Base-by-base conservation (phyloP, 2,888 invertebrate genomes). In the Poecilobothrus nobilitatus region DNA sequence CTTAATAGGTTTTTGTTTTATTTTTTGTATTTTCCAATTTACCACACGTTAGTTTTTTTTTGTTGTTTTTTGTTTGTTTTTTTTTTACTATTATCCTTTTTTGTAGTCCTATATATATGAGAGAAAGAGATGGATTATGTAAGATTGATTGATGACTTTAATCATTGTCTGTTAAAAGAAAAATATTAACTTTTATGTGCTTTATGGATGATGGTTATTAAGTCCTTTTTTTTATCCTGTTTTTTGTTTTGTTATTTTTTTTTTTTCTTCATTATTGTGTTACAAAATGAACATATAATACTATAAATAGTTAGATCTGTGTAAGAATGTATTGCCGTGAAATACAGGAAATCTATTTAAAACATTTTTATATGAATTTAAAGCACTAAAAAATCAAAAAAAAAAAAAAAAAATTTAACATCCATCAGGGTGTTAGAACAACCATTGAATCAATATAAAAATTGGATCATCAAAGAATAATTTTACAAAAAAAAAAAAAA, bases 81-180 rank as follows among this genome's bases (percentile, higher is more conserved):
- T 37, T 34, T 37, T 37, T 37, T 37, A 37, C 37, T 27, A 37
- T 12, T 37, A 37, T 37, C 37, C 12, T 10, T 37, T 37, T 37
- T 12, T 37, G 1, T 37, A 7, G 8, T 37, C 2, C 12, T 4
- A 37, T 37, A 12, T 8, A 37, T 8, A 37, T 37, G 2, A 12
- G 37, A 12, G 37, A 53, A 18, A 53, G n/a, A 15, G 53, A 53
- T 18, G n/a, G 41, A 41, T 41, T 12, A 2, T 41, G 15, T 41
- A 41, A 53, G 53, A 53, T 53, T 53, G 53, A 53, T 53, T 53
- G 53, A 53, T 53, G 53, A 53, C 53, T 53, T 53, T 53, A 53
- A 53, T 53, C 53, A 53, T 53, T 53, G 53, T 53, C 53, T 53
- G 53, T 53, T 53, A 53, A 53, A 53, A 53, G 53, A 53, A 53